A percentile compares a stretch with the other conserved stretches of the same genome.
These are phyloP conservation scores for Magallana ariakensis DNA, from an alignment of 1,140 invertebrate species.

Conservation along the genomic window DNA sequence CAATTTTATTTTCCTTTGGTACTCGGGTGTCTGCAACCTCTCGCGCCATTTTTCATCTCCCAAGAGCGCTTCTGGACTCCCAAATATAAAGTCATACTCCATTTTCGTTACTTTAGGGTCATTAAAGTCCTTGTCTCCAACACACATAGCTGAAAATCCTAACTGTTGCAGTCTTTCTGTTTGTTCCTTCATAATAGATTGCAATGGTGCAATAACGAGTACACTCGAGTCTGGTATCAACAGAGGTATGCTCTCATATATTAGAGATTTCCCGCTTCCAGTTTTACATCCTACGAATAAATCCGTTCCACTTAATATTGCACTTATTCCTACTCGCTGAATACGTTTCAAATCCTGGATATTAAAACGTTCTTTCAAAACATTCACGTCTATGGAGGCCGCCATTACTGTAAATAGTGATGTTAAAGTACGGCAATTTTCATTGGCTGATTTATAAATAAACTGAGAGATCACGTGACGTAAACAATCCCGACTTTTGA, in stretches of 20 bases:
- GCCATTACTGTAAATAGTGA: too few relatives aligned
- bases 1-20: conserved; percentile 13
- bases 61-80: conserved; percentile 27
- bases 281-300: conserved; percentile 6
- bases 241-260: conserved; percentile 8
- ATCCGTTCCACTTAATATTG: neutral
- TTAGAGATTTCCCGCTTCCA: conserved; percentile 42
- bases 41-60: conserved; percentile 40
- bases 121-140: neutral
- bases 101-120: neutral
- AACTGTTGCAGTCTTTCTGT: neutral
- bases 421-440: too few relatives aligned
- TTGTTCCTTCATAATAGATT: neutral
- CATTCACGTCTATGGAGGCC: too few relatives aligned
- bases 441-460: too few relatives aligned
- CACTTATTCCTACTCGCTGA: too few relatives aligned
- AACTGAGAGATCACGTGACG: too few relatives aligned
- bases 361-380: too few relatives aligned
- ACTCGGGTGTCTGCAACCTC: neutral
- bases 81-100: conserved; percentile 39
- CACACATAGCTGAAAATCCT: neutral
- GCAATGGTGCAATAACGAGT: neutral
- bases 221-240: neutral
- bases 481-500: too few relatives aligned
- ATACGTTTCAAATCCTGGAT: too few relatives aligned